Base-by-base conservation (phyloP, 2,797 vertebrate genomes). In the Xyrichtys novacula region DNA sequence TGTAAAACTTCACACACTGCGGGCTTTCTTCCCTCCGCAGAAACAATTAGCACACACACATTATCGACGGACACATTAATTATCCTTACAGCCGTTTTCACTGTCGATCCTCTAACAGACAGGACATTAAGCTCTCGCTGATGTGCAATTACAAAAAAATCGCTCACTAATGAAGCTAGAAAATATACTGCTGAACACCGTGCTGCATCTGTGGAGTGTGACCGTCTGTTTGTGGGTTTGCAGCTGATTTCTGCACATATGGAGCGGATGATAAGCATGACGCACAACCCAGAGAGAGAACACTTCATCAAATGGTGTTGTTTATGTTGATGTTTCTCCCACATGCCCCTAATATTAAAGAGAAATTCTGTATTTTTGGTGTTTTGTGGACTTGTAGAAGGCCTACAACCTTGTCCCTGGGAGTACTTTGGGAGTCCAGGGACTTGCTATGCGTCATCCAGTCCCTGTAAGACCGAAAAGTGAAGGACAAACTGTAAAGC, bases 71-170 rank as follows among this genome's bases (percentile, higher is more conserved):
- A 70, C 67, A 49, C 48, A 22, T 66, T 53, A 52, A 78, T 81
- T 66, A 73, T 75, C 63, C 60, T n/a, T 1, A 12, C 61, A 28
- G 74, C 56, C 17, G 20, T 50, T 47, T 46, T 31, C 63, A 44
- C 65, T 17, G 44, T 68, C 66, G 8, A 53, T 69, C 67, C 17
- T 66, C 53, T 28, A 14, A 47, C 43, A 32, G 46, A 61, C 70
- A 15, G 26, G 55, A 65, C 73, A 68, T 78, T 52, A 70, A 60
- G 63, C 73, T 64, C 11, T 8, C 25, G 16, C 61, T 63, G 60
- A 74, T 74, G 76, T 56, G 65, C 67, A 71, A 59, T 83, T 70
- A 83, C 47, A 58, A 40, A 57, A 71, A 46, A 46, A 44, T 7
- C 1, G 40, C 23, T 28, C 5, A 12, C 73, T 71, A 65, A 80